phyloP scores from a whole-genome alignment of 2,888 invertebrate genomes.

The Poecilus cupreus region DNA sequence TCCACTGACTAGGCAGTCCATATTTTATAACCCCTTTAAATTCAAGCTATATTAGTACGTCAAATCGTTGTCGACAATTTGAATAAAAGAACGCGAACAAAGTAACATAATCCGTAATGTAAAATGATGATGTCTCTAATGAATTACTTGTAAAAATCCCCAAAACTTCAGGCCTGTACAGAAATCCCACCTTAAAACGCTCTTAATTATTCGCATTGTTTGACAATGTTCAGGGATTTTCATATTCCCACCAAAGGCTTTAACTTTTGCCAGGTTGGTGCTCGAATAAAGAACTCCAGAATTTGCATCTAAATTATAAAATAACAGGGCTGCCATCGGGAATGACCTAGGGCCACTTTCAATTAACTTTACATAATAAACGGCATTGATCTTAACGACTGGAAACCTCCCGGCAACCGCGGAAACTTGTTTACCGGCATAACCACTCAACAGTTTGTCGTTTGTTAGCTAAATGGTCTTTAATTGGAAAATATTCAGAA shows the following conservation, averaged over 20 bases:
- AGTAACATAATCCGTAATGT: background rate
- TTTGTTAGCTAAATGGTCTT: background rate
- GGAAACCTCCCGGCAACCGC: background rate
- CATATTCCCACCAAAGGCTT: slow-evolving; percentile 17
- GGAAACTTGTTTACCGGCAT: background rate
- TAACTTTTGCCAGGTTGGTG: background rate
- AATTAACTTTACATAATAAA: slow-evolving; percentile 18
- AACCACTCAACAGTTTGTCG: background rate
- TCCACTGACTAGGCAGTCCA: too few species aligned
- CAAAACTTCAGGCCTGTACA: background rate
- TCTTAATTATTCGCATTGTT: slow-evolving; percentile 38
- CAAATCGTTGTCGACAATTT: too few species aligned
- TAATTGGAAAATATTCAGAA: slow-evolving; percentile 11
- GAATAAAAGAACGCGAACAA: too few species aligned
- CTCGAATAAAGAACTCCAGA: slow-evolving; percentile 28
- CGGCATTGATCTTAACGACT: slow-evolving; percentile 1
- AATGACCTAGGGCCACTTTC: background rate
- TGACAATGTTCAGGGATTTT: slow-evolving; percentile 26
- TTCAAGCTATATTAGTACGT: too few species aligned
- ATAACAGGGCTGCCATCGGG: background rate
- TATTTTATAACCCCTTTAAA: too few species aligned
- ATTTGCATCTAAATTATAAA: slow-evolving; percentile 52
- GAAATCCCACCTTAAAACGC: slow-evolving; percentile 20
- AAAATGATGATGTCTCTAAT: background rate
- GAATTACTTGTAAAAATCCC: background rate